Base-by-base conservation (phyloP, 2,797 vertebrate species). In the Gouania willdenowi region DNA sequence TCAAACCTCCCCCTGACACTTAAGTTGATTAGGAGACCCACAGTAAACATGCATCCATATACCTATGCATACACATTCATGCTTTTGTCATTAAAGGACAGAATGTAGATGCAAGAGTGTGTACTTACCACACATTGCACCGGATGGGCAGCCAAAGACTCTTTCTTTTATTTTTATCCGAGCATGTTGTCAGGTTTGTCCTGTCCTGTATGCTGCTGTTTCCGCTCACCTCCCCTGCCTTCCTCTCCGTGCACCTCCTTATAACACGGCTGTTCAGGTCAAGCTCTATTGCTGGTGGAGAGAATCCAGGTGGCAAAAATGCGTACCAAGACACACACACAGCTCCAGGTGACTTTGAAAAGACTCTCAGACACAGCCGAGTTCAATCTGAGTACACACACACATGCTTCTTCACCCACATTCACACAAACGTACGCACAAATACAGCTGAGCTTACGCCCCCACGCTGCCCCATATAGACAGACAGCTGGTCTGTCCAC, bases 81-180 rank as follows among this genome's bases (percentile, higher is more conserved):
- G 10, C 10, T n/a, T n/a, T n/a, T n/a, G n/a, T n/a, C n/a, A n/a
- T n/a, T n/a, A n/a, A n/a, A n/a, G n/a, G n/a, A n/a, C n/a, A n/a
- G 6, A 5, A 20, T 19, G 19, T 20, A 20, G 19, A 19, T 20
- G 4, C 13, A 66, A 17, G 50, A 18, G 23, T 1, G 6, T 51
- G 28, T 54, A 84, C 85, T 85, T 68, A 87, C 85, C 85, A 81
- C 68, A 81, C 83, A 87, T 87, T 82, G 82, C 66, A 82, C 76
- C 76, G 66, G 55, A 35, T 59, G 55, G 66, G 75, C 51, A 77
- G 73, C 69, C 71, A 59, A 38, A 74, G 56, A 53, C 50, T 70
- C 46, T 19, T 30, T 21, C 59, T 47, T 37, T 71, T 81, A 45
- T 35, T 37, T 67, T 81, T 77, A 83, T 65, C 57, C 43, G 1